Evolutionary conservation across 2,888 invertebrate species (phyloP), one percentile per base, ranked within the genome.

Genomic region (Lordiphosa andalusiaca): DNA sequence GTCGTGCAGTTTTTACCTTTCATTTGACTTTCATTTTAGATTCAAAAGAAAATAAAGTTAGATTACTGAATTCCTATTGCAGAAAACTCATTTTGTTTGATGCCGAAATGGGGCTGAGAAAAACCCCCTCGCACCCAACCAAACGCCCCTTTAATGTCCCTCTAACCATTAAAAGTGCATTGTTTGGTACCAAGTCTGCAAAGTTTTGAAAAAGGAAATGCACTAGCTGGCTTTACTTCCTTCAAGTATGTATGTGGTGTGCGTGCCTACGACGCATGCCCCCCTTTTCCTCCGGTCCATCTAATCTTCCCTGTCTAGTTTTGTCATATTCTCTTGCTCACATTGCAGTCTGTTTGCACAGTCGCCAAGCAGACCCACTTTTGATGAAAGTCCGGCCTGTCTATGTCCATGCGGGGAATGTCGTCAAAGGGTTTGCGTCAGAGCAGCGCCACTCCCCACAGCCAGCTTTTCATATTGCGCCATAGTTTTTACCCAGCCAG

Each of bases 351-450:
- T 71, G 52, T 61, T 58, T 80, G 71, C 50, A 38, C 35, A 58
- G 39, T 41, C 41, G 41, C 51, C 50, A 30, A 59, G 42, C 6
- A 16, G 6, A 48, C 48, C 49, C 53, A 64, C 51, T 71, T 59
- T 42, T 23, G 36, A 40, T 55, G 59, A 51, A 25, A 30, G 35
- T 41, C 23, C 46, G 7, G 40, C 35, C 42, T 46, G 33, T 50
- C 9, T 9, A 25, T 64, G 69, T 44, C 48, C 57, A 58, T 58
- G 44, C 47, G 61, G 49, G 37, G 47, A 52, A 56, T 67, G 56
- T 73, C 57, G 61, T 77, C 64, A 73, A 71, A 65, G 71, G 58
- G 66, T 55, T 69, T 76, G 64, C 64, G 54, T 59, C 67, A 67
- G 42, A 63, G 36, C 53, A 41, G 39, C 35, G 36, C 50, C 44